phyloP scores from a whole-genome alignment of 2,888 invertebrate species.

The Parnassius orleans region DNA sequence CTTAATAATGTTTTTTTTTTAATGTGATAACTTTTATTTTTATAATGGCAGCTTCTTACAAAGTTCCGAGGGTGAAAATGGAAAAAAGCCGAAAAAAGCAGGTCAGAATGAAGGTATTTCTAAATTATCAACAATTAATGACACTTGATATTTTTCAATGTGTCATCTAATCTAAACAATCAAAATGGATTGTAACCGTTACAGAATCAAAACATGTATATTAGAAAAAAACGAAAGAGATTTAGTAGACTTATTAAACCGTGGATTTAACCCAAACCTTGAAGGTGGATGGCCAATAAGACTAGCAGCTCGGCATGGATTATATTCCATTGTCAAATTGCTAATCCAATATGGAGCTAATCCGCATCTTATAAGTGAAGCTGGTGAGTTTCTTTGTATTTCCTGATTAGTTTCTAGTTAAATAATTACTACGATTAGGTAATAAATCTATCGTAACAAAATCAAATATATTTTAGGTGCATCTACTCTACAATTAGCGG shows the following conservation, averaged over 20 bases:
- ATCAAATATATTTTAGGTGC: slow-evolving; percentile 50
- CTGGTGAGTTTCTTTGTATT: slow-evolving; percentile 51
- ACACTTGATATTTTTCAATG: neutral
- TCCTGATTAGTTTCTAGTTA: neutral
- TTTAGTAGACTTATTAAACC: slow-evolving; percentile 49
- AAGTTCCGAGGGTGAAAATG: too few species aligned
- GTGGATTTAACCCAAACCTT: slow-evolving; percentile 64
- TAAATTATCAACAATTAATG: neutral
- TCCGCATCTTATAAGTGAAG: slow-evolving; percentile 64
- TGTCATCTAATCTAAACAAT: neutral
- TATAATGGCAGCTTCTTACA: too few species aligned
- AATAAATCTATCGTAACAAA: neutral
- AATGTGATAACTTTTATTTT: too few species aligned
- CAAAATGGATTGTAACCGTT: slow-evolving; percentile 47
- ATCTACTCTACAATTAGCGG: slow-evolving; percentile 70
- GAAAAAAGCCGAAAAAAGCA: too few species aligned
- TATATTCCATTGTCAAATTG: slow-evolving; percentile 52
- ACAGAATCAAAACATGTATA: slow-evolving; percentile 52
- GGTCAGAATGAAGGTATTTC: neutral
- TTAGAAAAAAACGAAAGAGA: slow-evolving; percentile 50
- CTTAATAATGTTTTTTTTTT: too few species aligned
- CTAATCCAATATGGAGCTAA: slow-evolving; percentile 66
- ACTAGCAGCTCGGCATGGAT: slow-evolving; percentile 65
- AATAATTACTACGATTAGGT: neutral
- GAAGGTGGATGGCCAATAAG: slow-evolving; percentile 72